Conservation (phyloP, 1,140 invertebrate species). For the Drosophila repletoides region DNA sequence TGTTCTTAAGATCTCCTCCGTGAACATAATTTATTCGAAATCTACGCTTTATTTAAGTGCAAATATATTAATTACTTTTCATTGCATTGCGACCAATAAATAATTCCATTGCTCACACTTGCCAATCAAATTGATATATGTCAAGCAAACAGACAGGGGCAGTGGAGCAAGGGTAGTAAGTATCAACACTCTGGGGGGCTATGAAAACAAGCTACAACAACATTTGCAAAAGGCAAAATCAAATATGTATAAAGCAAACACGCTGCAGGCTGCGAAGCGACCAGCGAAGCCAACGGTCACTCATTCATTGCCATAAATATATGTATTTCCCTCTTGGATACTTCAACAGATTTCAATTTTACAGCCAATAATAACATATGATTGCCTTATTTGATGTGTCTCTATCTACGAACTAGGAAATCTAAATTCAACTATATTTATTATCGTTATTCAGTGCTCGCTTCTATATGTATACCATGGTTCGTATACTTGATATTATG, state of each 20-base stretch:
- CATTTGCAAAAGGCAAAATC: slow-evolving; percentile 17
- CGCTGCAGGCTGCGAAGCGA: slow-evolving; percentile 11
- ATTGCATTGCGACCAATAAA: neutral
- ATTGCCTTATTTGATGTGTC: neutral
- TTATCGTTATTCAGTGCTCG: slow-evolving; percentile 21
- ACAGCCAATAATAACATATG: neutral
- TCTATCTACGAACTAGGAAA: neutral
- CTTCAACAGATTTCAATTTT: neutral
- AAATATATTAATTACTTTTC: slow-evolving; percentile 24
- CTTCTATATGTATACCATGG: slow-evolving; percentile 26
- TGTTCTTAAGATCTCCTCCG: slow-evolving; percentile 54
- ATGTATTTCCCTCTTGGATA: too few relatives aligned
- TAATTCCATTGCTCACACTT: neutral
- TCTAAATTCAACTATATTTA: neutral
- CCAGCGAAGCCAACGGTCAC: neutral
- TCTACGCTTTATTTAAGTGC: too few relatives aligned
- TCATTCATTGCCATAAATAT: neutral
- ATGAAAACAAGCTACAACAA: slow-evolving; percentile 22
- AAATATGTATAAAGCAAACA: slow-evolving; percentile 41
- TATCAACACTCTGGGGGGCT: neutral
- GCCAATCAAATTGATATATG: slow-evolving; percentile 20
- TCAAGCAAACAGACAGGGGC: neutral
- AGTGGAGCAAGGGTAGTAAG: too few relatives aligned
- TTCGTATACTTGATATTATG: slow-evolving; percentile 47
- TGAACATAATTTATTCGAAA: slow-evolving; percentile 57